Conservation (phyloP, 2,888 invertebrate genomes). For the Lampropteryx suffumata region DNA sequence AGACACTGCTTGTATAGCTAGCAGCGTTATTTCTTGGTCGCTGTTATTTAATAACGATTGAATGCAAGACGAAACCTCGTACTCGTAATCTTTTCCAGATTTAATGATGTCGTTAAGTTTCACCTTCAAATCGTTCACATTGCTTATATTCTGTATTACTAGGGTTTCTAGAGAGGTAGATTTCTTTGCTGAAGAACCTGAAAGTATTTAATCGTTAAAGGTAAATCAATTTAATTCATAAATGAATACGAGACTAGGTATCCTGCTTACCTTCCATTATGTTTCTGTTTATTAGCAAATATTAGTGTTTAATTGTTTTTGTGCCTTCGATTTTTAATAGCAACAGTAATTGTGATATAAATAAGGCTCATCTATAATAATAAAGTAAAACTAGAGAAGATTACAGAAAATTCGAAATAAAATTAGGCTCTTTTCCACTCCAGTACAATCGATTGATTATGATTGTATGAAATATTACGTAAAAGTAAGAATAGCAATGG, state of each 20-base stretch:
- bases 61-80: conserved; percentile 69
- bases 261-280: conserved; percentile 50
- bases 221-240: conserved; percentile 3
- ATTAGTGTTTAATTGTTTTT: background rate
- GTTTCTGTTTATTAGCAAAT: background rate
- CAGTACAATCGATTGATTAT: too few species aligned
- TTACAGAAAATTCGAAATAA: too few species aligned
- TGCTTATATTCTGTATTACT: conserved; percentile 68
- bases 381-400: too few species aligned
- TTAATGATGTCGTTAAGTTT: conserved; percentile 73
- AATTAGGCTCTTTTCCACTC: too few species aligned
- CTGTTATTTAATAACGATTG: conserved; percentile 67
- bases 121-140: conserved; percentile 66
- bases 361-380: too few species aligned
- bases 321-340: too few species aligned
- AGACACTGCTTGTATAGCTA: conserved; percentile 88
- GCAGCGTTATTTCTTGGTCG: conserved; percentile 76
- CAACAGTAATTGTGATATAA: too few species aligned
- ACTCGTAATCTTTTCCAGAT: conserved; percentile 71
- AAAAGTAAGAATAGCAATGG: too few species aligned
- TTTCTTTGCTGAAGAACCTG: conserved; percentile 66
- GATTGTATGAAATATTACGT: too few species aligned
- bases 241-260: background rate
- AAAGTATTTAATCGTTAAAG: conserved; percentile 25
- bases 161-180: conserved; percentile 67